Evolutionary conservation across 2,888 invertebrate species (phyloP).

Genomic region (Iphiclides podalirius): DNA sequence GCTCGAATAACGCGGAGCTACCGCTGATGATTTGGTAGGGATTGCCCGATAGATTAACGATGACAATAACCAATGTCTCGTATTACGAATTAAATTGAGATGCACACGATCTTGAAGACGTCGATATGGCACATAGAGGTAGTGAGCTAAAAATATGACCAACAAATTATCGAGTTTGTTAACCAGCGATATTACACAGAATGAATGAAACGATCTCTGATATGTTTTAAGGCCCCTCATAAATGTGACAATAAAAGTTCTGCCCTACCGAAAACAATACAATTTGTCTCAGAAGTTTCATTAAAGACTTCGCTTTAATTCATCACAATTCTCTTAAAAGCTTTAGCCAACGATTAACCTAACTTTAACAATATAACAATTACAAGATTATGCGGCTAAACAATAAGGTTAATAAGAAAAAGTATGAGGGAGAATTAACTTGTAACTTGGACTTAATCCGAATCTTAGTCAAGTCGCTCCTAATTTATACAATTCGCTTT

Average conservation of each 20-base stretch:
- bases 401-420: conserved; percentile 7
- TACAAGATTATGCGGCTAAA: conserved; percentile 13
- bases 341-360: not conserved
- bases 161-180: too few species aligned
- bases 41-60: not conserved
- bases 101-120: too few species aligned
- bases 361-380: conserved; percentile 1
- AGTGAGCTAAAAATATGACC: too few species aligned
- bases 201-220: too few species aligned
- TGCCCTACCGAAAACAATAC: too few species aligned
- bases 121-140: too few species aligned
- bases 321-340: not conserved
- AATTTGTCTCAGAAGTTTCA: too few species aligned
- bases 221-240: too few species aligned
- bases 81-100: not conserved
- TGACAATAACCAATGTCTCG: not conserved
- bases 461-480: not conserved
- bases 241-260: too few species aligned
- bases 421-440: conserved; percentile 7
- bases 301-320: too few species aligned
- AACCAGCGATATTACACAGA: too few species aligned
- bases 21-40: not conserved
- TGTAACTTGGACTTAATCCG: conserved; percentile 13
- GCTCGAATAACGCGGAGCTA: not conserved
- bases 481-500: conserved; percentile 10